phyloP scores from a whole-genome alignment of 2,888 invertebrate genomes.

The Volucella inanis region DNA sequence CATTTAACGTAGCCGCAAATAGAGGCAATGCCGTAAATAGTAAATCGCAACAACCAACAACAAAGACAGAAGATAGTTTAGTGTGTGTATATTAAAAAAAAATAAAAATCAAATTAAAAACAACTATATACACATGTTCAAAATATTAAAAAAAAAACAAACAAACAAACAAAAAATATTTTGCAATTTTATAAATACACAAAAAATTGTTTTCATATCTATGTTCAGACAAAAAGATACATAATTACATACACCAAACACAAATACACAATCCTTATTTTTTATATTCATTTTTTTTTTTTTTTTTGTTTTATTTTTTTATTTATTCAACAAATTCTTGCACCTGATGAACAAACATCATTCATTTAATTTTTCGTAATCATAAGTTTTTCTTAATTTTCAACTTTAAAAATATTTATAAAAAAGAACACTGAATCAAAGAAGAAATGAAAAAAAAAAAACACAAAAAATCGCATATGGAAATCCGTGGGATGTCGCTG shows the following conservation, averaged over 20 bases:
- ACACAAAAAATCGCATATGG: conserved; percentile 78
- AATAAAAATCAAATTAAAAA: conserved; percentile 26
- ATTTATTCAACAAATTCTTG: conserved; percentile 38
- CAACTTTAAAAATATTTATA: conserved; percentile 53
- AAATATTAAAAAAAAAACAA: not conserved
- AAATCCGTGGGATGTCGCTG: conserved; percentile 83
- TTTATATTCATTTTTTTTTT: not conserved
- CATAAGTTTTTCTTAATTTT: conserved; percentile 68
- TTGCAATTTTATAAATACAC: conserved; percentile 16
- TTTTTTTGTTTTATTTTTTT: conserved; percentile 19
- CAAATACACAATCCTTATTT: conserved; percentile 76
- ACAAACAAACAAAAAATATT: not conserved
- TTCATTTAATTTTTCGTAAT: conserved; percentile 65
- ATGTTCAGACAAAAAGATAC: conserved; percentile 31
- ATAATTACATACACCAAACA: conserved; percentile 74
- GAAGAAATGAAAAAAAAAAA: conserved; percentile 51
- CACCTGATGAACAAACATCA: conserved; percentile 45
- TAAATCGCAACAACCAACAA: conserved; percentile 51
- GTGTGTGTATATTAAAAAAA: conserved; percentile 62
- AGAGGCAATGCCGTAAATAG: conserved; percentile 1
- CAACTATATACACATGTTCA: conserved; percentile 55
- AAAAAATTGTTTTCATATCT: conserved; percentile 7
- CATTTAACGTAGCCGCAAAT: conserved; percentile 45
- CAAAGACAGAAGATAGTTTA: conserved; percentile 74
- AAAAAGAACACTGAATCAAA: conserved; percentile 3